Conservation (phyloP, 2,113 vertebrate genomes). For the Parus major region DNA sequence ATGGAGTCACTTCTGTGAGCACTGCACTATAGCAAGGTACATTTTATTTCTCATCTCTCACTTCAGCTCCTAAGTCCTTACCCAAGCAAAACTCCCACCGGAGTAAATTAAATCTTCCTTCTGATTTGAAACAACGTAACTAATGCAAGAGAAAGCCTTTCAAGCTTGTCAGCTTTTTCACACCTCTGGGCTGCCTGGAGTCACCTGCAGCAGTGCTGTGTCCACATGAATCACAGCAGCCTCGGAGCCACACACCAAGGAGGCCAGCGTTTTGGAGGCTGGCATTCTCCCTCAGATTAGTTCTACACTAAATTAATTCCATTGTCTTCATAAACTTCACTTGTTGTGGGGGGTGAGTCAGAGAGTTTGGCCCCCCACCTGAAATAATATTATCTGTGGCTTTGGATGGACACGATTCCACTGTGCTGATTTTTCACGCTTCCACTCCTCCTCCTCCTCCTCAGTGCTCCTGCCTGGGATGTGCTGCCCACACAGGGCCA, state of each 20-base stretch:
- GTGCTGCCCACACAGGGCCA: background rate
- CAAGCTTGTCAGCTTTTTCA: background rate
- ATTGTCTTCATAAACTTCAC: background rate
- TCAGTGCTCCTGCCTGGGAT: background rate
- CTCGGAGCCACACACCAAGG: background rate
- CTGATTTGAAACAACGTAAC: background rate
- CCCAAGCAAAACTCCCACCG: background rate
- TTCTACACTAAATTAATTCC: background rate
- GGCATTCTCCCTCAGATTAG: background rate
- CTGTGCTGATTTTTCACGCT: background rate
- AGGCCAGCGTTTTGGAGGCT: background rate
- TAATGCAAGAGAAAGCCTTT: background rate
- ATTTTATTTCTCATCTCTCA: background rate
- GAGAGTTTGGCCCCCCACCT: constrained; percentile 19
- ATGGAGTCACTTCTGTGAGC: background rate
- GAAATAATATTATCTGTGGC: background rate
- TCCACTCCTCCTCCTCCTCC: background rate
- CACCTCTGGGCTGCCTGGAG: background rate
- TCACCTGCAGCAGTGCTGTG: background rate
- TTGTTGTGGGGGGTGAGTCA: constrained; percentile 1
- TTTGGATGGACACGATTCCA: background rate
- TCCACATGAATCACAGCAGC: background rate
- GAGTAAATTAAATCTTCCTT: background rate
- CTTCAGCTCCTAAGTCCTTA: background rate
- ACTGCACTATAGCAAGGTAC: background rate